Percentiles rank a stretch among this genome's conserved stretches.
phyloP scores from a whole-genome alignment of 1,140 invertebrate species.

The Dryas iulia region DNA sequence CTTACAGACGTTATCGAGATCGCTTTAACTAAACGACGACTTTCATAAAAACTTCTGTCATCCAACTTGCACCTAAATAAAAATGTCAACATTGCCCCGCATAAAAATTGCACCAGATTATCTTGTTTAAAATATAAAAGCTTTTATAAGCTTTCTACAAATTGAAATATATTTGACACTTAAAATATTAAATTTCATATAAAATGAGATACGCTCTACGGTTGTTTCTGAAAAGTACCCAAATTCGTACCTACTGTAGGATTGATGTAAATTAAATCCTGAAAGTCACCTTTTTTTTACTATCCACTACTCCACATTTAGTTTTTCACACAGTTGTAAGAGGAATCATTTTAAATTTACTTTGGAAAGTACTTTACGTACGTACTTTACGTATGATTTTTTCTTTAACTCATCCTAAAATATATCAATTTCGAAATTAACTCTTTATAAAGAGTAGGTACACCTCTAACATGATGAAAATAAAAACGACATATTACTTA shows the following conservation, averaged over 20 bases:
- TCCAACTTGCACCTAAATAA: slow-evolving; percentile 21
- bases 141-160: background rate
- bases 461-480: background rate
- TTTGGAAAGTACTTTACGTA: too few species aligned
- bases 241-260: background rate
- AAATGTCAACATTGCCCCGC: background rate
- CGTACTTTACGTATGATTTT: too few species aligned
- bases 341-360: too few species aligned
- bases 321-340: too few species aligned
- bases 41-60: slow-evolving; percentile 41
- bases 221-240: background rate
- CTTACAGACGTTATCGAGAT: slow-evolving; percentile 40
- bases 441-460: too few species aligned
- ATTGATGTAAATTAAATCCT: background rate
- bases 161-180: background rate
- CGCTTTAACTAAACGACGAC: slow-evolving; percentile 11
- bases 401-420: too few species aligned
- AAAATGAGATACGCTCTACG: background rate
- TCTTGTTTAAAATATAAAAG: background rate
- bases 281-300: background rate
- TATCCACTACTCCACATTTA: too few species aligned
- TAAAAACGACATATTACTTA: background rate
- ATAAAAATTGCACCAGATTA: background rate
- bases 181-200: background rate
- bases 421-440: background rate